These are phyloP conservation scores for Hyphantria cunea DNA, from an alignment of 1,140 invertebrate genomes.

Conservation along the genomic window DNA sequence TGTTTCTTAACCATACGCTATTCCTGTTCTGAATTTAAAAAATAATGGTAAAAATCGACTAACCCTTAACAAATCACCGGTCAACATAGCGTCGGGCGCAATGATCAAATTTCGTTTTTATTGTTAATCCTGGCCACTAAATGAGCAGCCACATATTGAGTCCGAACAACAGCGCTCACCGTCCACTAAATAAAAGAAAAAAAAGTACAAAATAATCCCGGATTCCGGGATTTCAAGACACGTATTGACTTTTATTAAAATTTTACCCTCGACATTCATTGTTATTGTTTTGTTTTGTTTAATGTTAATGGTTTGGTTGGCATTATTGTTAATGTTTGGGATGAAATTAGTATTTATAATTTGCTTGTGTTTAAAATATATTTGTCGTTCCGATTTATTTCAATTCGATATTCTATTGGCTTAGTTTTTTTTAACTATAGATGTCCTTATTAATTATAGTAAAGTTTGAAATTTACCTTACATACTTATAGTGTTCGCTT, in stretches of 20 bases:
- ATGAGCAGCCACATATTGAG: conserved; percentile 62
- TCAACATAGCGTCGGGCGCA: conserved; percentile 53
- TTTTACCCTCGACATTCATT: conserved; percentile 5
- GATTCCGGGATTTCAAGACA: conserved; percentile 35
- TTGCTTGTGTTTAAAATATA: too few species aligned
- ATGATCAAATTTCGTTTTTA: conserved; percentile 82
- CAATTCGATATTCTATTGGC: too few species aligned
- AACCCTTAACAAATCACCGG: conserved; percentile 59
- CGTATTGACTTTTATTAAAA: conserved; percentile 31
- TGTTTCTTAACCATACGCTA: too few species aligned
- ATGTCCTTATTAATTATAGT: too few species aligned
- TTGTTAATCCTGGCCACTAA: conserved; percentile 72
- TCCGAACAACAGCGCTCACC: conserved; percentile 52
- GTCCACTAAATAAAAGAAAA: conserved; percentile 50
- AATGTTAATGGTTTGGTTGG: not conserved
- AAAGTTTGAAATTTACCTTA: too few species aligned
- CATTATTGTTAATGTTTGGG: not conserved
- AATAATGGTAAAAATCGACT: conserved; percentile 15
- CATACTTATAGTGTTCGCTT: too few species aligned
- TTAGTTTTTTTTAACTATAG: too few species aligned
- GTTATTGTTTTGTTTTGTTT: conserved; percentile 17
- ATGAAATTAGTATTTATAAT: too few species aligned
- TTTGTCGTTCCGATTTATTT: too few species aligned
- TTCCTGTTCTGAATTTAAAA: too few species aligned
- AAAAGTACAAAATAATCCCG: conserved; percentile 39